Base-by-base conservation (phyloP, 1,140 invertebrate species). In the Drosophila pectinifera region DNA sequence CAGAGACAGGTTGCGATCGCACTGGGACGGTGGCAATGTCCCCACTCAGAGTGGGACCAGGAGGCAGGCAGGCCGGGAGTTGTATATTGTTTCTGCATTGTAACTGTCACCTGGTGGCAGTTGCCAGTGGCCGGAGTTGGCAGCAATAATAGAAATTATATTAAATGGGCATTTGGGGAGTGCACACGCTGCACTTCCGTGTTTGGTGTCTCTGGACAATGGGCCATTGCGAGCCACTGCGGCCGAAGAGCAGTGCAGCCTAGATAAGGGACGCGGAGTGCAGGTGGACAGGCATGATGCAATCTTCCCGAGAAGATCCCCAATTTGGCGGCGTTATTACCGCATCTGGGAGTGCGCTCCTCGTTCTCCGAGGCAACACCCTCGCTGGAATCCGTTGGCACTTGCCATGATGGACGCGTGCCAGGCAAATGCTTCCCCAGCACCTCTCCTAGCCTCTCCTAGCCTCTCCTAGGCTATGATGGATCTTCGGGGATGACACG, bases 81-180 rank as follows among this genome's bases (percentile, higher is more conserved):
- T 86, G 79, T 78, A 88, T 82, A 86, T 82, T 88, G 80, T 86
- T 86, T 78, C 74, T 88, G 82, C 83, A 73, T 88, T 86, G 83
- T 86, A 86, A 88, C 83, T 86, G 83, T 86, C 83, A 86, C 83
- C 83, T 82, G 49, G 79, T 82, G 78, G 84, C 83, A 86, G 82
- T 88, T 79, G 62, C 69, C 83, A 76, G 73, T 70, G 22, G 67
- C 48, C 31, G n/a, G 49, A 81, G 82, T 80, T 85, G 82, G 74
- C 83, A 82, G 56, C 82, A 86, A 86, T 86, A 86, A 88, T 83
- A 88, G 83, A 88, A 86, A 86, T 86, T 86, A 88, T 86, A 88
- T 86, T 78, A 86, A 86, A 86, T 86, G 83, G 83, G 78, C 79
- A 88, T 82, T 86, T 79, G 67, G 83, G 83, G 83, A 86, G 83